Evolutionary conservation across 2,113 vertebrate species (phyloP), one percentile per base, ranked within the genome.

Genomic region (Burhinus bistriatus): DNA sequence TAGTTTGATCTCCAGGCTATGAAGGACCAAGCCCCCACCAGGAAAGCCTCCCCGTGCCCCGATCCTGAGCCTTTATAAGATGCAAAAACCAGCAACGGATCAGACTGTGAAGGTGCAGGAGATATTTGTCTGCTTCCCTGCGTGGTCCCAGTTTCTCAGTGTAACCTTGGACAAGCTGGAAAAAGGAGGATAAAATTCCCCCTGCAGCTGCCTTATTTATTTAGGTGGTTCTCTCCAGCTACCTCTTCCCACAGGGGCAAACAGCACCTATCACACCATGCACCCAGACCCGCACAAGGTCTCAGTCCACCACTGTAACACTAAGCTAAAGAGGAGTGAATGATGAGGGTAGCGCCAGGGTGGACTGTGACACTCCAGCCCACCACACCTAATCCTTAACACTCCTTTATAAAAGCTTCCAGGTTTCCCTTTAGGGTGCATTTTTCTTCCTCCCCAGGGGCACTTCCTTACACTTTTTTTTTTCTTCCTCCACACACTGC

Each of bases 61-160:
- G 9, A 0, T 36, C 47, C 42, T 57, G 44, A 81, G 7, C 40
- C 15, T 2, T 68, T 6, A 9, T 44, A 36, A 34, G 38, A 34
- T 15, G 8, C 14, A 45, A 17, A 3, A 16, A 68, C 29, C 19
- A 73, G 12, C 40, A 61, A 30, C 0, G 0, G 8, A 5, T 29
- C 2, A 0, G 32, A 66, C 4, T 32, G 2, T 5, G 65, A 72
- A 51, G 10, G 4, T 57, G 20, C 17, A 76, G n/a, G 15, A 69
- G 12, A 18, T 49, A 26, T 59, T 23, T 36, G 71, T 7, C 40
- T 29, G 6, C 11, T 59, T 83, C 29, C 11, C 10, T 14, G 1
- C 2, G 3, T 11, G 29, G 40, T 40, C 45, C 23, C 9, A 25
- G 1, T 66, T 89, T 76, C 42, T 45, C 44, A 45, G 9, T 34